Base-by-base conservation (phyloP, 2,113 vertebrate genomes). In the Cyprinodon brontotheroides region DNA sequence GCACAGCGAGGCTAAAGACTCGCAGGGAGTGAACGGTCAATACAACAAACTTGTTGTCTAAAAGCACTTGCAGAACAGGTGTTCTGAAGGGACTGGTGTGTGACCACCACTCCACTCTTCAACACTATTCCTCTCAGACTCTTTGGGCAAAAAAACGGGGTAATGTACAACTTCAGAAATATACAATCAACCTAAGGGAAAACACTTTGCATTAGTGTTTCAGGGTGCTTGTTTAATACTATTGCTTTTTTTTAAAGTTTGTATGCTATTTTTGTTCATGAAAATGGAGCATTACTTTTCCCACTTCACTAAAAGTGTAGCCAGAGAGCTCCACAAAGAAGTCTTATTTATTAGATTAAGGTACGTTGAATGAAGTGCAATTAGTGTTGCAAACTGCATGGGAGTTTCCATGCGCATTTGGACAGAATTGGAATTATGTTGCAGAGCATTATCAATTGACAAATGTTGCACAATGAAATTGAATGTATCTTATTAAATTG, bases 401-500 rank as follows among this genome's bases (percentile, higher is more conserved):
- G 83, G 80, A 79, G 76, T 70, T 85, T 89, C 81, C 84, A 82
- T 14, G 72, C 74, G 82, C 72, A 73, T 87, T 89, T 57, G 79
- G 86, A 85, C 80, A 79, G 74, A 84, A 90, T 84, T 90, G 87
- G 90, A 89, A 70, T 87, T 81, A 80, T 82, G 82, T 82, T 77
- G 84, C 65, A 80, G 80, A 86, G 81, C 86, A 83, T 80, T 83
- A 86, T 84, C 83, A 88, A 89, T 87, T 81, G 91, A 89, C 83
- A 93, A 90, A 93, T 87, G 87, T 94, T 94, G 94, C 94, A 95
- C 94, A 95, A 87, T 92, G 90, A 93, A 94, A 93, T 87, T 95
- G 94, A 95, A 95, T 95, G 94, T 94, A 94, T 94, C 92, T 94
- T 89, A 94, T 94, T 94, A 94, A 94, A 94, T 81, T 81, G 86